Base-by-base conservation (phyloP, 1,140 invertebrate species). In the Penaeus japonicus region DNA sequence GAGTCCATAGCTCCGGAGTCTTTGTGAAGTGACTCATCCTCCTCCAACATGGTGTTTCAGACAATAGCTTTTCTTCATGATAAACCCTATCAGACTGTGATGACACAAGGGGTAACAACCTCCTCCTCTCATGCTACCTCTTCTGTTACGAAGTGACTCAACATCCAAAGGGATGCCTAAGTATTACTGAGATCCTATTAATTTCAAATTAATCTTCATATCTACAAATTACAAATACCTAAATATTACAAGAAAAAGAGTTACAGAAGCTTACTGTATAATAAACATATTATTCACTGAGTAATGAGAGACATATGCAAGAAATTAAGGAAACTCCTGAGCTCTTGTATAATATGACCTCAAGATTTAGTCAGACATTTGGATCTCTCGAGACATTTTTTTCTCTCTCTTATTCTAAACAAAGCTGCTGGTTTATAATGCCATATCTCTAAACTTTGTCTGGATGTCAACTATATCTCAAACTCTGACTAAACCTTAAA, bases 331-430 rank as follows among this genome's bases (percentile, higher is more conserved):
- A 65, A 78, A 88, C 80, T 75, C 87, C 87, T 88, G 80, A 83
- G 87, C 83, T 88, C 87, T 88, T 88, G 87, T 83, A 88, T 77
- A 77, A 77, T n/a, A 88, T 35, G 54, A 88, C 87, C 73, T n/a
- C 75, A 88, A 57, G 81, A 65, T 77, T 81, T 88, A 88, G 80
- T 77, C 78, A 83, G 30, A 75, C 27, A 17, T 30, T 73, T 30
- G 35, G 70, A 73, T 47, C 22, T n/a, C 10, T n/a, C n/a, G 39
- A 47, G 17, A 35, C 18, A 84, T 84, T 70, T 24, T 35, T n/a
- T 84, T 62, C 18, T 22, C 22, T n/a, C 39, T 15, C 27, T 59
- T 15, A 47, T 47, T 47, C 15, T 15, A 7, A 47, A 47, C 47
- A 47, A 47, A 47, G 47, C 47, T 47, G 47, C 10, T 47, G 47